A percentile compares a stretch with the other conserved stretches of the same genome.
Conservation (phyloP, 2,888 invertebrate species). For the Mylabris sibirica region DNA sequence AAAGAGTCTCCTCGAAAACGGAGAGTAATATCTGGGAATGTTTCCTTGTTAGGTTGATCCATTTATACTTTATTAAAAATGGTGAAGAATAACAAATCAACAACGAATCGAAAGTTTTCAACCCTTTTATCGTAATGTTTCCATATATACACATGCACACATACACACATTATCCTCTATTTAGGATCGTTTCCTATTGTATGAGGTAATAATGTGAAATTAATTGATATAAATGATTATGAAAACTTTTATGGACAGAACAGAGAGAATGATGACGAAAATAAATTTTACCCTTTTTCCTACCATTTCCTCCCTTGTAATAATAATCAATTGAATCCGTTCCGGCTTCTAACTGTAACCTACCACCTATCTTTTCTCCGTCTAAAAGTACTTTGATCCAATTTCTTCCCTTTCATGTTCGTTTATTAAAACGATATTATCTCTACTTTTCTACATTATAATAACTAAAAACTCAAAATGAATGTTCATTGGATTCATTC, state of each 20-base stretch:
- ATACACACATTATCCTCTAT: too few species aligned
- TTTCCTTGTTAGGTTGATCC: too few species aligned
- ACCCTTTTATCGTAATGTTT: slow-evolving; percentile 12
- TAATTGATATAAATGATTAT: slow-evolving; percentile 33
- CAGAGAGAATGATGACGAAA: slow-evolving; percentile 13
- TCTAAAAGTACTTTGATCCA: neutral
- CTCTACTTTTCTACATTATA: too few species aligned
- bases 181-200: slow-evolving; percentile 20
- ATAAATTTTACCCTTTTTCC: slow-evolving; percentile 5
- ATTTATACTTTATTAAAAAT: too few species aligned
- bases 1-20: too few species aligned
- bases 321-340: slow-evolving; percentile 7
- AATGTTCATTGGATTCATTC: neutral
- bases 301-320: neutral
- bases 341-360: neutral
- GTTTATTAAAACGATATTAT: too few species aligned
- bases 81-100: neutral
- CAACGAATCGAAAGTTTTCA: neutral
- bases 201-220: slow-evolving; percentile 30
- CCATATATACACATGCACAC: too few species aligned
- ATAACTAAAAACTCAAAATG: neutral
- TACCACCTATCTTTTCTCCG: neutral
- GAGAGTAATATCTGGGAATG: too few species aligned
- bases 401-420: neutral
- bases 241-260: slow-evolving; percentile 19